Base-by-base conservation (phyloP, 2,113 vertebrate species). In the Nothocercus julius region DNA sequence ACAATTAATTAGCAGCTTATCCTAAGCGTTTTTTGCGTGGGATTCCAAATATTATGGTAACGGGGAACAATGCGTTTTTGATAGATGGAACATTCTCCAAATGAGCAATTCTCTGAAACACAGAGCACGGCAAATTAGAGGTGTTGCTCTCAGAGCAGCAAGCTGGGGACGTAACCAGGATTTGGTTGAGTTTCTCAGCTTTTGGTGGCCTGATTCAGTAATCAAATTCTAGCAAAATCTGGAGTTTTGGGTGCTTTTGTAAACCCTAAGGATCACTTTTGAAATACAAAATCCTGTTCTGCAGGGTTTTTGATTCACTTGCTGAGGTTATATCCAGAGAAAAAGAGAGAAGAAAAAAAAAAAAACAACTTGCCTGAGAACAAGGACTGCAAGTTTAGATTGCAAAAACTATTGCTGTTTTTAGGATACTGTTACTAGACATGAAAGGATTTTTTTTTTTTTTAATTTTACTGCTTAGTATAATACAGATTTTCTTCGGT, bases 1-100 rank as follows among this genome's bases (percentile, higher is more conserved):
- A 1, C 36, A 93, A 88, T 87, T 78, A 86, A 89, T 88, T 90
- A 89, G 38, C 20, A 73, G 74, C n/a, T 90, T 90, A 75, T 32
- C n/a, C 58, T 14, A 42, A 47, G 20, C 38, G n/a, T 75, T 92
- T 53, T 93, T 90, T 87, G n/a, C 2, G 0, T 24, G 28, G 54
- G 27, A 82, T 56, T 67, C 84, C 45, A 84, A 86, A 73, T 94
- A 73, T 59, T 63, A 84, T 30, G 19, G 3, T 78, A 75, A 62
- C 32, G 38, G 56, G 4, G 61, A 88, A 58, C 17, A 54, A 12
- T 66, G 2, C 21, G 21, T 69, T 86, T 84, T 21, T n/a, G 32
- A 62, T 40, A 92, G 74, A 11, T 5, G 9, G 13, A 76, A 28
- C 6, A 4, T n/a, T 75, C 49, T 76, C 58, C 69, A 62, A 90